phyloP scores from a whole-genome alignment of 2,797 vertebrate genomes.

The Artibeus lituratus region DNA sequence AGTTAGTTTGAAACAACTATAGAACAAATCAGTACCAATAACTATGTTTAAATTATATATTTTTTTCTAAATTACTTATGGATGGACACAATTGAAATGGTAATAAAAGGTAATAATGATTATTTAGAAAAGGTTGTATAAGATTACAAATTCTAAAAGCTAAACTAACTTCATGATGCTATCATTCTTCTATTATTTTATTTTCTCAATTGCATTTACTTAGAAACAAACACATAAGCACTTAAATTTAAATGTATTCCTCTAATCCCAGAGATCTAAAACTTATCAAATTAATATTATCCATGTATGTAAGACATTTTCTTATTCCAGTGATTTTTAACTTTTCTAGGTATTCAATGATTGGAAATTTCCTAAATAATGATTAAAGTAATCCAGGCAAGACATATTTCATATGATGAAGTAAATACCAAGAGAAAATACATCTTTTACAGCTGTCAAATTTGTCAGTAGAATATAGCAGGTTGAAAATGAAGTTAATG shows the following conservation, averaged over 20 bases:
- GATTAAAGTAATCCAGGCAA: not conserved
- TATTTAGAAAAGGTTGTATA: not conserved
- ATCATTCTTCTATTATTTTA: not conserved
- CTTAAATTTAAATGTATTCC: not conserved
- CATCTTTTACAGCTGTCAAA: not conserved
- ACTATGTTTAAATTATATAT: not conserved
- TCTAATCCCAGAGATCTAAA: not conserved
- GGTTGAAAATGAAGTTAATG: not conserved
- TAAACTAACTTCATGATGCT: not conserved
- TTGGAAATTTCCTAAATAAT: not conserved
- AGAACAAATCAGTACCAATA: not conserved
- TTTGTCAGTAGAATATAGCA: not conserved
- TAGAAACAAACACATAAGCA: not conserved
- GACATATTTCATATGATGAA: not conserved
- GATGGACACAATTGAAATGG: not conserved
- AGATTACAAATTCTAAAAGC: slow-evolving; percentile 17
- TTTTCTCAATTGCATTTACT: slow-evolving; percentile 18
- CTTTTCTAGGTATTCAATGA: not conserved
- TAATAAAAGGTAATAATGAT: not conserved
- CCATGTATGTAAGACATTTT: not conserved
- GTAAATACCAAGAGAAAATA: not conserved
- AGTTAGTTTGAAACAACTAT: not conserved
- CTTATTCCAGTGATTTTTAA: not conserved
- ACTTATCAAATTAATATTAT: slow-evolving; percentile 6
- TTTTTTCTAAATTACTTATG: not conserved